Base-by-base conservation (phyloP, 2,888 invertebrate species). In the Diaphora mendica region DNA sequence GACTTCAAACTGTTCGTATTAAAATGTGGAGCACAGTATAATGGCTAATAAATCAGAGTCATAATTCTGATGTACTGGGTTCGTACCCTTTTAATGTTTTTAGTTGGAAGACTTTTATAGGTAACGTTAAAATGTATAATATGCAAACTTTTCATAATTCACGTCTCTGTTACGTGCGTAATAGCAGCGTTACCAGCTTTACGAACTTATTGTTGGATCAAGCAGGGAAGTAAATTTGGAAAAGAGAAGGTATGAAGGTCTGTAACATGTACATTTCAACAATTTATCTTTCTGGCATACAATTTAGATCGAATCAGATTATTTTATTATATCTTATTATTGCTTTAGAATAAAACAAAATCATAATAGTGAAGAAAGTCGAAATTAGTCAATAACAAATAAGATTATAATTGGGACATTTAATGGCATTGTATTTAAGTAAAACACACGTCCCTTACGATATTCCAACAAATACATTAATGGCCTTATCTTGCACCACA, bases 11-110 rank as follows among this genome's bases (percentile, higher is more conserved):
- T 88, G 85, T 84, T 80, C 82, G 86, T 87, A 90, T 91, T 91
- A 90, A 90, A 91, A 90, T 89, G 86, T 90, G 83, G 86, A 88
- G 86, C 84, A 83, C 80, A 80, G 82, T 83, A 79, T 91, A 91
- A 91, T 90, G 89, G 91, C 84, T 85, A 88, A 90, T 91, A 91
- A 90, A 91, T 91, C 89, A 87, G 84, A 80, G 78, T 86, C 85
- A 86, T 86, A 88, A 89, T 83, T 83, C 86, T 90, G 89, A 91
- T 91, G 87, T 89, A 91, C 85, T 84, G 88, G 77, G 81, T 81
- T 83, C 87, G 88, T 87, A 90, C 85, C 86, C 85, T 87, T 87
- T 86, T 87, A 85, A 86, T 84, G 86, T 85, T 87, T 86, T 86
- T 83, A 83, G 86, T 84, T 83, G 77, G 81, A 68, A 70, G 85